These are phyloP conservation scores for Melanerpes aurifrons DNA, from an alignment of 2,113 vertebrate genomes.

Conservation along the genomic window DNA sequence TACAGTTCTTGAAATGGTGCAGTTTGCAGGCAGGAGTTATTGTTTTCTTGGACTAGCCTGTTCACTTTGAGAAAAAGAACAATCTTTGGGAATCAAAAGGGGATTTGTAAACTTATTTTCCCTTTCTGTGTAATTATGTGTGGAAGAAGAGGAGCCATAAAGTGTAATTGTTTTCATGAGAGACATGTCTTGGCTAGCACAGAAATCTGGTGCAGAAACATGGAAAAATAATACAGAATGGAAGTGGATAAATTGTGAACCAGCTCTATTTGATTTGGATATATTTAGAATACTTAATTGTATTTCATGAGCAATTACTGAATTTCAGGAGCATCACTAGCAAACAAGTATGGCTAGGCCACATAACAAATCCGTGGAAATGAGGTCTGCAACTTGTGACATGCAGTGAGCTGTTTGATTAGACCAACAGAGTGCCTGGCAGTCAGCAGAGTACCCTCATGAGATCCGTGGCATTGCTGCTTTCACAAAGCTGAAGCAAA, in stretches of 20 bases:
- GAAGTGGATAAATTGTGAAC: background rate
- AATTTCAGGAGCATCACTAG: background rate
- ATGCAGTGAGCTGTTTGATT: background rate
- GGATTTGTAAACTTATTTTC: background rate
- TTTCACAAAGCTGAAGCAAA: background rate
- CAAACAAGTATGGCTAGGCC: background rate
- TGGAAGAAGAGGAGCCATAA: background rate
- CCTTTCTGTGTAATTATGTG: background rate
- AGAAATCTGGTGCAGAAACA: background rate
- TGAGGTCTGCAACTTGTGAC: background rate
- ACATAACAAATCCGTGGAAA: background rate
- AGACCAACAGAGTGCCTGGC: background rate
- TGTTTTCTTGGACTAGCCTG: background rate
- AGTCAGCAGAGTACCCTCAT: background rate
- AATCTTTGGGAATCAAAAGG: background rate
- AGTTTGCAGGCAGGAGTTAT: background rate
- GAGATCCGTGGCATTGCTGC: background rate
- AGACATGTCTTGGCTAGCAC: background rate
- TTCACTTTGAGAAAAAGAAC: background rate
- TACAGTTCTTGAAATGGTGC: background rate
- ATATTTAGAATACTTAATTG: background rate
- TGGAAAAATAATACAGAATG: background rate
- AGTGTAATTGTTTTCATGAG: background rate
- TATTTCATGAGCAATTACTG: background rate
- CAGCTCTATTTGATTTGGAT: background rate